These are phyloP conservation scores for Drosophila tristis DNA, from an alignment of 1,140 invertebrate genomes.

Conservation along the genomic window DNA sequence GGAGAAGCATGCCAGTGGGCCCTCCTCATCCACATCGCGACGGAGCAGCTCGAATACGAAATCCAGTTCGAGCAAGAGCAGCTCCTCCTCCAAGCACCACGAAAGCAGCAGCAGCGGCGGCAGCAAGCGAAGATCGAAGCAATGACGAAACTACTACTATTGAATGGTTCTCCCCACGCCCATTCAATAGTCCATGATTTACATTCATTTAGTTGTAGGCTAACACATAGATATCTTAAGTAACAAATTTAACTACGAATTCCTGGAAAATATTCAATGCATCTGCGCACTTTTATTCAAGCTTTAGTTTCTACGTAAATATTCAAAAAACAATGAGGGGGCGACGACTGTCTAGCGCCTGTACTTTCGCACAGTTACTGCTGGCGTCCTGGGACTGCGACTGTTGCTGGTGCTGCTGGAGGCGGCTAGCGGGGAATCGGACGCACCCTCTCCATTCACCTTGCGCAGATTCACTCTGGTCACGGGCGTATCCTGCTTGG, in stretches of 20 bases:
- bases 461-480: constrained; percentile 72
- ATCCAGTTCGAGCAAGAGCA: constrained; percentile 59
- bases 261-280: constrained; percentile 24
- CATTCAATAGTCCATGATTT: not conserved
- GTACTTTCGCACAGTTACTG: constrained; percentile 65
- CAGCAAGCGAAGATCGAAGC: constrained; percentile 69
- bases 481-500: constrained; percentile 44
- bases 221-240: not conserved
- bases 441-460: constrained; percentile 17
- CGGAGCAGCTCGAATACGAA: constrained; percentile 62
- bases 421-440: constrained; percentile 1
- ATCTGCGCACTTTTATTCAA: constrained; percentile 22
- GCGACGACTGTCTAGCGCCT: constrained; percentile 25
- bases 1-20: constrained; percentile 61
- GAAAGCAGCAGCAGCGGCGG: constrained; percentile 64
- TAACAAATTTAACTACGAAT: not conserved
- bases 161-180: not conserved
- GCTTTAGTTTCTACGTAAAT: not conserved
- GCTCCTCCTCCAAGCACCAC: constrained; percentile 67
- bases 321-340: constrained; percentile 6
- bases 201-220: not conserved
- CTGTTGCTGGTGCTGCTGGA: not conserved
- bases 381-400: constrained; percentile 69
- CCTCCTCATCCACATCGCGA: constrained; percentile 52
- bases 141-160: constrained; percentile 28